Base-by-base conservation (phyloP, 2,888 invertebrate genomes). In the Cinara cedri region DNA sequence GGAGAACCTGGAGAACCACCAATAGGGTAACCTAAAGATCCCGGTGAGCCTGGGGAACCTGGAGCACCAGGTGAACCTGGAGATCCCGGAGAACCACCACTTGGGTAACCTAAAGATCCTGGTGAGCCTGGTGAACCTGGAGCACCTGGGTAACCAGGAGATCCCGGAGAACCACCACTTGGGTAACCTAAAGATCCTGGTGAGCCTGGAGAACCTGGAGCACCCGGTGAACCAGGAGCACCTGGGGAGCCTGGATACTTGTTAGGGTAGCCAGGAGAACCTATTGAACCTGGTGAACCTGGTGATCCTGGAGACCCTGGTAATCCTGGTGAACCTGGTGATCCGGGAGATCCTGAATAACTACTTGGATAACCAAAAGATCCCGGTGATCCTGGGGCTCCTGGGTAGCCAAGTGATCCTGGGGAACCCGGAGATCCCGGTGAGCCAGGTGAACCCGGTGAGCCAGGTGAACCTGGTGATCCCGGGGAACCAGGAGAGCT, bases 61-160 rank as follows among this genome's bases (percentile, higher is more conserved):
- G 8, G 34, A 3, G 63, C 19, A 19, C 44, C 42, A 13, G 19
- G 63, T 1, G 21, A 72, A 11, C 82, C 82, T 10, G 81, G 82
- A 1, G 49, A 60, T 88, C 89, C 49, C 88, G 82, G 82, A 16
- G 60, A 49, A 0, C 82, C 83, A 9, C 84, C 83, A n/a, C n/a
- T n/a, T 0, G 82, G 81, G 8, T 75, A 10, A 0, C 82, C 83
- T 0, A 83, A 83, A 6, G 68, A 57, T 8, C 46, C 82, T 54
- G 72, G 54, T 21, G 42, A 21, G 0, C 74, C 74, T 6, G 54
- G 44, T 4, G 42, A 4, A 1, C 84, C 34, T 34, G 34, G 34
- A 4, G 34, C 83, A 9, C 84, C 83, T 0, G 82, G 82, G 8
- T 72, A 10, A 0, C 82, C 83, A 0, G 83, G 83, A 0, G 68